Evolutionary conservation across 1,140 invertebrate species (phyloP), one percentile per base, ranked within the genome.

Genomic region (Pseudomyrmex flavicornis): DNA sequence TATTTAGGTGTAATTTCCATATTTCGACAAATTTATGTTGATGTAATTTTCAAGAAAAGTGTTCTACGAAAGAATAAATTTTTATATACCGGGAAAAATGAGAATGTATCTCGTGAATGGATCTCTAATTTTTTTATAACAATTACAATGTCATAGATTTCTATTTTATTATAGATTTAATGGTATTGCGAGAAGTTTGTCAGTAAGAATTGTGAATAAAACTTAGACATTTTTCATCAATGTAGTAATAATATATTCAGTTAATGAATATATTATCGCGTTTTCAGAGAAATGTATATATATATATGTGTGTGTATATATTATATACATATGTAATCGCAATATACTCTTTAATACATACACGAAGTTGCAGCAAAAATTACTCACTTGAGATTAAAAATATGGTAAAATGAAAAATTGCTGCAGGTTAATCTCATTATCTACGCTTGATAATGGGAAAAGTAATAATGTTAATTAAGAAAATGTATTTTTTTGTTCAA

Each of bases 341-440:
- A 35, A 20, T 26, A 59, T 26, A 17, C n/a, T 12, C 59, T 26
- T 62, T 10, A 44, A 12, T 52, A 13, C 50, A 52, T 52, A 13
- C 50, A 52, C 1, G 13, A 62, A 12, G 20, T 9, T 7, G 9
- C 26, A 13, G 15, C 8, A 13, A 62, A 75, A 75, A 75, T 48
- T 62, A 73, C 13, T 62, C 44, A 75, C 13, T 62, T 63, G 58
- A 75, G 20, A 75, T 75, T 75, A 75, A 75, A 35, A 61, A 75
- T 50, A 63, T 2, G 9, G 46, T 46, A 44, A 5, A 50, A 10
- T 46, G 20, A 63, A 12, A 63, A 63, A 75, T n/a, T 50, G 20
- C 15, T 62, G 0, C 1, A 13, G 9, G 20, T 22, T 74, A 74
- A 74, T 74, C 20, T 15, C 13, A 15, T 74, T 48, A 75, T 2